Evolutionary conservation across 2,113 vertebrate species (phyloP).

Genomic region (Gnathonemus longibarbis): DNA sequence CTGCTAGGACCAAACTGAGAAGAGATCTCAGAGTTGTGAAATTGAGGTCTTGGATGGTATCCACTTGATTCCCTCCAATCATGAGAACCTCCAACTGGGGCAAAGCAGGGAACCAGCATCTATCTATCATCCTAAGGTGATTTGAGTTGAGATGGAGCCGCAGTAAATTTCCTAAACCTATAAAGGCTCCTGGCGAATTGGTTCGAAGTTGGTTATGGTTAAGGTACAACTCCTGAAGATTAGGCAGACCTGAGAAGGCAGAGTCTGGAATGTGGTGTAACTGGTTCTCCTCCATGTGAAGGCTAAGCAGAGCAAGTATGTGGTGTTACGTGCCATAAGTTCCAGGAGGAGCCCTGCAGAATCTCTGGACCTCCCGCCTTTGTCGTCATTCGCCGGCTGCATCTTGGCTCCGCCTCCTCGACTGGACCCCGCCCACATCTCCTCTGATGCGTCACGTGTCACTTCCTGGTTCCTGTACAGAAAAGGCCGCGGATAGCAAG

Average conservation of each 20-base stretch:
- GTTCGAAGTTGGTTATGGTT: conserved; percentile 80
- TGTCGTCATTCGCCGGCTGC: too few species aligned
- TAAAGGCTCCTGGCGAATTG: conserved; percentile 73
- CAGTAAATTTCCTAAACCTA: conserved; percentile 67
- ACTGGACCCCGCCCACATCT: too few species aligned
- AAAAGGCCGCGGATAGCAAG: too few species aligned
- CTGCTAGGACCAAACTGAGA: conserved; percentile 79
- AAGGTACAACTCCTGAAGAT: conserved; percentile 84
- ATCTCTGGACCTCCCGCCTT: too few species aligned
- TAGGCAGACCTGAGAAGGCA: conserved; percentile 69
- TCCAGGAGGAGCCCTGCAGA: too few species aligned
- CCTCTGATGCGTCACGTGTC: too few species aligned
- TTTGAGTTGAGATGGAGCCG: conserved; percentile 91
- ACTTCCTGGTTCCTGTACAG: too few species aligned
- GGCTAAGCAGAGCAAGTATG: conserved; percentile 71
- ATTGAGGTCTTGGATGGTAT: conserved; percentile 71
- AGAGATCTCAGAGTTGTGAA: conserved; percentile 75
- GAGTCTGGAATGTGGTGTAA: conserved; percentile 66
- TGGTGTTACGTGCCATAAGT: conserved; percentile 43
- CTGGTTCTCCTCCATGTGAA: conserved; percentile 88
- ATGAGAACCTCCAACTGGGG: conserved; percentile 84
- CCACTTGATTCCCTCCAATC: conserved; percentile 85
- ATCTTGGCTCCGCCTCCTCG: too few species aligned
- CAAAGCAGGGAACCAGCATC: conserved; percentile 75
- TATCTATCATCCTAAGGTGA: conserved; percentile 66